These are phyloP conservation scores for Dreissena polymorpha DNA, from an alignment of 1,140 invertebrate species.

Conservation along the genomic window DNA sequence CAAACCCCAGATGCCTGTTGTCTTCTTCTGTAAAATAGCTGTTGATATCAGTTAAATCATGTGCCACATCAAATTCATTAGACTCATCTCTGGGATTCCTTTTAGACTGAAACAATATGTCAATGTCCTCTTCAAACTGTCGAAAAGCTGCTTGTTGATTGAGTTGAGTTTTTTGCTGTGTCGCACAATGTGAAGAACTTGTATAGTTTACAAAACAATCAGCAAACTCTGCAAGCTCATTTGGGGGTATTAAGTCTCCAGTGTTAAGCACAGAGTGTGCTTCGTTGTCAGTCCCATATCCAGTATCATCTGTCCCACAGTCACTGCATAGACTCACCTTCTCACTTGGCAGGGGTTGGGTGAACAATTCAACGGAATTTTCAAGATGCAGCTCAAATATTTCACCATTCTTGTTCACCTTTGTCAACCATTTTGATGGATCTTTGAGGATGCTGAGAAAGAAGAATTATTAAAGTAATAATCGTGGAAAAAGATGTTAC, in stretches of 20 bases:
- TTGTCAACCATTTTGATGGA: constrained; percentile 41
- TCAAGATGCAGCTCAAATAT: constrained; percentile 52
- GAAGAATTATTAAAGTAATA: background rate
- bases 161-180: no score
- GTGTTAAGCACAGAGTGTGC: constrained; percentile 15
- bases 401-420: constrained; percentile 45
- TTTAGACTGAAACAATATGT: constrained; percentile 39
- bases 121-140: constrained; percentile 45
- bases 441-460: constrained; percentile 39
- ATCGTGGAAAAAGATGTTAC: background rate
- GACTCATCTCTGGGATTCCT: background rate
- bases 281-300: constrained; percentile 51
- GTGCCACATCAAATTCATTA: constrained; percentile 5
- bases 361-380: background rate
- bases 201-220: constrained; percentile 35
- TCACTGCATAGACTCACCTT: constrained; percentile 39
- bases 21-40: constrained; percentile 29
- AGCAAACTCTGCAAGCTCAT: constrained; percentile 22
- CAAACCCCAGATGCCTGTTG: background rate
- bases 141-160: background rate
- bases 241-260: background rate
- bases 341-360: no score
- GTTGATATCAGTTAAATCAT: constrained; percentile 35
- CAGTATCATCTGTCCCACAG: constrained; percentile 57
- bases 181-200: no score